Conservation (phyloP, 2,888 invertebrate genomes). For the Mesochorus sp. region DNA sequence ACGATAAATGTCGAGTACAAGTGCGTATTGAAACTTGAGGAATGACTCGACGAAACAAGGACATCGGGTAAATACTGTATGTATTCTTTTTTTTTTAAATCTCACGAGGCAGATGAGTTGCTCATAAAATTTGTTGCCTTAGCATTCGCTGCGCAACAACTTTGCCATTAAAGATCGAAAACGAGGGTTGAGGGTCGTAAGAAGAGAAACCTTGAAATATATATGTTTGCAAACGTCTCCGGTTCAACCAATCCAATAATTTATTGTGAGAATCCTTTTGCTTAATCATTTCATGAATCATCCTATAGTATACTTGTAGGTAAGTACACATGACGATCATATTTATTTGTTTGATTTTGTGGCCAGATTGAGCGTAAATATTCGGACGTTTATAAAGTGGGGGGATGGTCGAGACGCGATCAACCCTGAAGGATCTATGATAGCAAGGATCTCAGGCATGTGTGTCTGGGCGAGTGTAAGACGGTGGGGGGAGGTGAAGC, state of each 20-base stretch:
- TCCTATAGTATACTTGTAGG: constrained; percentile 9
- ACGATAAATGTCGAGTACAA: background rate
- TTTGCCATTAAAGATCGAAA: background rate
- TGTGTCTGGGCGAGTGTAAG: background rate
- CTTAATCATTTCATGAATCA: constrained; percentile 48
- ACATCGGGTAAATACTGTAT: background rate
- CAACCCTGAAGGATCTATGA: too few relatives aligned
- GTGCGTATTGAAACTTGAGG: background rate
- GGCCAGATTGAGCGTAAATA: background rate
- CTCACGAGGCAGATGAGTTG: background rate
- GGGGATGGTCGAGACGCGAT: background rate
- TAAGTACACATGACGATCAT: too few relatives aligned
- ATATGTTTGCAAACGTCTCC: too few relatives aligned
- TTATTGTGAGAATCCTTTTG: constrained; percentile 15
- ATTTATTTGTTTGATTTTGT: background rate
- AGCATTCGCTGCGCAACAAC: background rate
- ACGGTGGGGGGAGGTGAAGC: background rate
- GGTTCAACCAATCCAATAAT: background rate
- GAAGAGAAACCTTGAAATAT: background rate
- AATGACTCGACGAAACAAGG: constrained; percentile 12
- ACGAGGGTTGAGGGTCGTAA: constrained; percentile 12
- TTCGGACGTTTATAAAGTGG: background rate
- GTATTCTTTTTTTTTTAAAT: constrained; percentile 4
- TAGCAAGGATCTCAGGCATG: too few relatives aligned
- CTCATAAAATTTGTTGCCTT: constrained; percentile 16